Percentiles rank a stretch among this genome's conserved stretches.
Conservation (phyloP, 2,888 invertebrate genomes). For the Bellardia bayeri region DNA sequence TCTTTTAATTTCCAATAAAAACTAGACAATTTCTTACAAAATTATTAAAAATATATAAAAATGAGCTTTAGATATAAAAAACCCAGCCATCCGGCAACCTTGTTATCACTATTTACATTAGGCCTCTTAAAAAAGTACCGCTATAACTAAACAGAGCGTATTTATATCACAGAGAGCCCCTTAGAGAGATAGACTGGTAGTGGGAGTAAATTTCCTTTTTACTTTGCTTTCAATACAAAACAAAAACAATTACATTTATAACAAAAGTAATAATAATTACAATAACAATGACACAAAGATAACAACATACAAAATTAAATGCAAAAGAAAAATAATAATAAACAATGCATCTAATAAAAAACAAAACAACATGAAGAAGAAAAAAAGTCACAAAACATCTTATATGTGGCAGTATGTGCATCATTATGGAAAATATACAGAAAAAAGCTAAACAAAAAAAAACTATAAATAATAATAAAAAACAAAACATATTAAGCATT, state of each 20-base stretch:
- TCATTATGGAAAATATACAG: slow-evolving; percentile 13
- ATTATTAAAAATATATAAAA: no score
- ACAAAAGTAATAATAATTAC: slow-evolving; percentile 11
- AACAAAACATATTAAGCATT: background rate
- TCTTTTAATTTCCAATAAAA: no score
- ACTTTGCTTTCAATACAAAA: background rate
- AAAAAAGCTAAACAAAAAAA: slow-evolving; percentile 3
- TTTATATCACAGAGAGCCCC: slow-evolving; percentile 3
- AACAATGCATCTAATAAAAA: slow-evolving; percentile 24
- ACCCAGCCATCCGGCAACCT: no score
- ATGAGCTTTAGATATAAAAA: no score
- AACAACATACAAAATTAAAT: slow-evolving; percentile 20
- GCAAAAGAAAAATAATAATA: slow-evolving; percentile 10
- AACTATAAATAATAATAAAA: slow-evolving; percentile 36
- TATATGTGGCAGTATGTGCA: background rate
- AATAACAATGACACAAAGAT: slow-evolving; percentile 48
- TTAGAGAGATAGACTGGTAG: background rate
- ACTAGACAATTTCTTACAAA: no score
- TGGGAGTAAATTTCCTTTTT: slow-evolving; percentile 34
- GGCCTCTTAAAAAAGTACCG: background rate
- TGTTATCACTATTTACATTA: no score
- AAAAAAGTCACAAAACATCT: background rate
- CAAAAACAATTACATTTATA: slow-evolving; percentile 44
- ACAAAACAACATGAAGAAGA: background rate
- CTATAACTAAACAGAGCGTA: slow-evolving; percentile 17